phyloP scores from a whole-genome alignment of 2,888 invertebrate genomes.

The Biston betularia region DNA sequence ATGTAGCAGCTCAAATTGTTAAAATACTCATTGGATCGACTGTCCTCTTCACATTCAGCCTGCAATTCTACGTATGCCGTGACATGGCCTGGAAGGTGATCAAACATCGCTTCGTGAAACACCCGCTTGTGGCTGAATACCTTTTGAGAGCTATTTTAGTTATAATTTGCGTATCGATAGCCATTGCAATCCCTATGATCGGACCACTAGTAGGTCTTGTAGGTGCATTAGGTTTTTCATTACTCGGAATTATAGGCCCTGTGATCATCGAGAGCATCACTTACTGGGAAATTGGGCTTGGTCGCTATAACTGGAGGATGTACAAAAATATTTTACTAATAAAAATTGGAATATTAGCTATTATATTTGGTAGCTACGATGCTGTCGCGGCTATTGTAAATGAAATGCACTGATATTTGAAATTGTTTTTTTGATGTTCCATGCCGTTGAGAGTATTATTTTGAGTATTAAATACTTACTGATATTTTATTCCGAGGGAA shows the following conservation, averaged over 20 bases:
- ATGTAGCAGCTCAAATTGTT: slow-evolving; percentile 87
- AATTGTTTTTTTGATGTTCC: background rate
- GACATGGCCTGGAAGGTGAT: slow-evolving; percentile 93
- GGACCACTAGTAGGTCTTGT: slow-evolving; percentile 1
- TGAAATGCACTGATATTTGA: background rate
- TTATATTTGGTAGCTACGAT: background rate
- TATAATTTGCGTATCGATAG: slow-evolving; percentile 4
- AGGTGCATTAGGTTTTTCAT: slow-evolving; percentile 9
- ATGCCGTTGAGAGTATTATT: background rate
- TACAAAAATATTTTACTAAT: slow-evolving; percentile 87
- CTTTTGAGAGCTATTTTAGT: slow-evolving; percentile 5
- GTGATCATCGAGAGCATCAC: slow-evolving; percentile 70
- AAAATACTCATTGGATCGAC: slow-evolving; percentile 92
- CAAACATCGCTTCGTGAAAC: slow-evolving; percentile 87
- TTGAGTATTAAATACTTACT: no score
- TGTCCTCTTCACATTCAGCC: slow-evolving; percentile 95
- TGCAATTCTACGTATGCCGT: slow-evolving; percentile 96
- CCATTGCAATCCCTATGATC: slow-evolving; percentile 15
- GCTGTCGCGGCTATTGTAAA: slow-evolving; percentile 1
- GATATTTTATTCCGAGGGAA: no score
- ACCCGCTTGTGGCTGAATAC: slow-evolving; percentile 57
- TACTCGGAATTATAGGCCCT: slow-evolving; percentile 10
- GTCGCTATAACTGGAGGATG: slow-evolving; percentile 88
- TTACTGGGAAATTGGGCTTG: slow-evolving; percentile 89
- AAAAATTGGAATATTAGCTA: slow-evolving; percentile 2